These are phyloP conservation scores for Tipula helvola DNA, from an alignment of 2,888 invertebrate genomes.

Conservation along the genomic window DNA sequence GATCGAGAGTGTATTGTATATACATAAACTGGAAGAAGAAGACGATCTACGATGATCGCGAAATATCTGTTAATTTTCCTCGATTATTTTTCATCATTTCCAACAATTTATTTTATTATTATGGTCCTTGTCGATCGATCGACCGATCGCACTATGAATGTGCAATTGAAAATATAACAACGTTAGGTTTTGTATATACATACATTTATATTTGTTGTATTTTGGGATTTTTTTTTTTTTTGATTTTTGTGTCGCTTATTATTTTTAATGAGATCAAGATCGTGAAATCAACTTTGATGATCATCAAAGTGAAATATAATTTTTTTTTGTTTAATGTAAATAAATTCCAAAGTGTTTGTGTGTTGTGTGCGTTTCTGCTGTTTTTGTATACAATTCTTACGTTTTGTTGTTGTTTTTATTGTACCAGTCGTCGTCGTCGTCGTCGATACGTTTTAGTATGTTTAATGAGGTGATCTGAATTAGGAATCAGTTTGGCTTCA, in stretches of 20 bases:
- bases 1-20: background rate
- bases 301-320: background rate
- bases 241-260: constrained; percentile 6
- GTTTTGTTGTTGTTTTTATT: background rate
- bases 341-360: background rate
- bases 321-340: background rate
- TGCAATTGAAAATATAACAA: too few relatives aligned
- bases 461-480: constrained; percentile 4
- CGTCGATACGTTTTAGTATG: background rate
- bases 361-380: background rate
- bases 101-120: background rate
- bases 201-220: background rate
- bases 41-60: background rate
- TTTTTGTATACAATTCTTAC: background rate
- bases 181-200: too few relatives aligned
- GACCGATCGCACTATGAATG: background rate
- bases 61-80: constrained; percentile 7
- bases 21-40: background rate
- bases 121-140: background rate
- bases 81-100: background rate
- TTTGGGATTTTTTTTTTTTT: background rate
- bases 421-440: background rate
- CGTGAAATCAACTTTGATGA: constrained; percentile 9
- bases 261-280: constrained; percentile 8
- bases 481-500: background rate